phyloP scores from a whole-genome alignment of 1,140 invertebrate genomes.

The Diorhabda carinulata region DNA sequence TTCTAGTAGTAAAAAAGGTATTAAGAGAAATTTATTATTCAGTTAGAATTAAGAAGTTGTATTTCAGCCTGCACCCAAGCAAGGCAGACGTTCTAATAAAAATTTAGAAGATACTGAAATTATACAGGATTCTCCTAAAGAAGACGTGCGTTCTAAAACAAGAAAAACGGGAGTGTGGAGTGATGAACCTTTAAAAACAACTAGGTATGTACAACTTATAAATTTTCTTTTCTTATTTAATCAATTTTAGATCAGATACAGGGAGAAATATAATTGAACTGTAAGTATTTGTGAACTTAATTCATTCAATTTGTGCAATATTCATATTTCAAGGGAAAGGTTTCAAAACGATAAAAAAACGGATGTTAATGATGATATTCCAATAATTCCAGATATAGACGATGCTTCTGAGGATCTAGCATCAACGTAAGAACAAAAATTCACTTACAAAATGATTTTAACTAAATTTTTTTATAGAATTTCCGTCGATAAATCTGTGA shows the following conservation, averaged over 20 bases:
- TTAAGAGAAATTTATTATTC: background rate
- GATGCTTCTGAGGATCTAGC: slow-evolving; percentile 39
- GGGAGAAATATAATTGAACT: slow-evolving; percentile 41
- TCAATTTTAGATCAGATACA: slow-evolving; percentile 27
- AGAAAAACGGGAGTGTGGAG: slow-evolving; percentile 42
- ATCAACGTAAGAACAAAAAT: slow-evolving; percentile 29
- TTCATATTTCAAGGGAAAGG: slow-evolving; percentile 35
- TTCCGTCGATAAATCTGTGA: slow-evolving; percentile 41
- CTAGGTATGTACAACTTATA: slow-evolving; percentile 28
- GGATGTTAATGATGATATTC: slow-evolving; percentile 43
- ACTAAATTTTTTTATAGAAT: slow-evolving; percentile 30
- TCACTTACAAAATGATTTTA: no score
- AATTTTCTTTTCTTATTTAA: background rate
- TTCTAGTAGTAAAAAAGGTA: slow-evolving; percentile 38
- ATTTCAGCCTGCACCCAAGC: slow-evolving; percentile 34
- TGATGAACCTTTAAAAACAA: slow-evolving; percentile 42
- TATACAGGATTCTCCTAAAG: slow-evolving; percentile 19
- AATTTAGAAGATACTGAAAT: slow-evolving; percentile 22
- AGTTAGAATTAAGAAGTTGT: background rate
- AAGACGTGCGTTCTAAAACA: slow-evolving; percentile 28
- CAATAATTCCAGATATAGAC: slow-evolving; percentile 46
- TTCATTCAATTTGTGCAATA: background rate
- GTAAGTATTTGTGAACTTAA: slow-evolving; percentile 26
- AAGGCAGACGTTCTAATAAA: slow-evolving; percentile 36
- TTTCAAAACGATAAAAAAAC: slow-evolving; percentile 34